Conservation (phyloP, 2,113 vertebrate genomes). For the Octodon degus region DNA sequence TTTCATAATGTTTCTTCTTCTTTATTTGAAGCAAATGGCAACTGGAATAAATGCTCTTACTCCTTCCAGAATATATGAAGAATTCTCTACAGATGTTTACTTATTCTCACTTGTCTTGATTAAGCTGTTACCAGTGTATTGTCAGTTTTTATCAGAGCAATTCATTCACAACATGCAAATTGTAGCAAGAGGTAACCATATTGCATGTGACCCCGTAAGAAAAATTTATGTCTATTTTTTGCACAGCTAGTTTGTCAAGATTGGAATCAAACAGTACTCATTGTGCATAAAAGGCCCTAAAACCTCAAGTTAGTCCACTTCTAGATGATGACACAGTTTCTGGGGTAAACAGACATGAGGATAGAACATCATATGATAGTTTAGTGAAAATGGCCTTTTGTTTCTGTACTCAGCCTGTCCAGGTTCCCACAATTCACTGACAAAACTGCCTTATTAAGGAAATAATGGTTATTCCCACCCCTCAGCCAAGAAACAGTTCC, state of each 20-base stretch:
- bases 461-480: conserved; percentile 34
- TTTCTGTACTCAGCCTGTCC: not conserved
- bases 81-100: not conserved
- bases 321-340: not conserved
- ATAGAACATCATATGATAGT: not conserved
- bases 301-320: not conserved
- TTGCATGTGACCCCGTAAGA: not conserved
- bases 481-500: conserved; percentile 29
- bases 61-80: not conserved
- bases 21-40: not conserved
- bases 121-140: not conserved
- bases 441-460: conserved; percentile 1
- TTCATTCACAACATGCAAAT: not conserved
- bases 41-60: not conserved
- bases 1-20: not conserved
- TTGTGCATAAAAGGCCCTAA: not conserved
- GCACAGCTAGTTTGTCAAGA: not conserved
- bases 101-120: not conserved
- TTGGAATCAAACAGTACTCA: not conserved
- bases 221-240: not conserved
- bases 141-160: not conserved
- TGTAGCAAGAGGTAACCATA: not conserved
- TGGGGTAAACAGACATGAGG: not conserved
- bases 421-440: conserved; percentile 22
- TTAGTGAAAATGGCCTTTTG: conserved; percentile 1